Conservation (phyloP, 2,888 invertebrate genomes). For the Pollenia griseotomentosa region DNA sequence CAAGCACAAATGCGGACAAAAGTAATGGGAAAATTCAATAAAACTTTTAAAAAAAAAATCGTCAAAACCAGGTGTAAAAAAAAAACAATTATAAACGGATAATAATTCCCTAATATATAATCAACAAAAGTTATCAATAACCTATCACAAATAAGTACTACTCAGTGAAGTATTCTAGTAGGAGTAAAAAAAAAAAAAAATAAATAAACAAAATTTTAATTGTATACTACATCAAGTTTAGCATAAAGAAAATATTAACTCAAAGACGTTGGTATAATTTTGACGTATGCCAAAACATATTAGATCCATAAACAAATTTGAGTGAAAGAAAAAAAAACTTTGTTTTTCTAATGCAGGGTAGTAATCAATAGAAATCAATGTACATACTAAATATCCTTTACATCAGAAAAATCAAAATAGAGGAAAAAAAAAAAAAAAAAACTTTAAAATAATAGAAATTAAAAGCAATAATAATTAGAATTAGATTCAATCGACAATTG, state of each 20-base stretch:
- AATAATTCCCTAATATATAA: not conserved
- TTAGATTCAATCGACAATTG: not conserved
- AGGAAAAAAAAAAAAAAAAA: not conserved
- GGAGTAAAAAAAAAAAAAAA: not conserved
- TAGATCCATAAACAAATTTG: too few relatives aligned
- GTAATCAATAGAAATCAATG: too few relatives aligned
- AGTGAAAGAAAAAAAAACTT: too few relatives aligned
- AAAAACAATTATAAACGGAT: not conserved
- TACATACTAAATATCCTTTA: too few relatives aligned
- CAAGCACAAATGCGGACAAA: not conserved
- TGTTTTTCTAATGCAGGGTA: too few relatives aligned
- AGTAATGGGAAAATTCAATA: too few relatives aligned
- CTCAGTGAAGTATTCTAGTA: conserved; percentile 14
- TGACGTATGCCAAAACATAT: too few relatives aligned
- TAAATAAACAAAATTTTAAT: not conserved
- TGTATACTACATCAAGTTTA: too few relatives aligned
- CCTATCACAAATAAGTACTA: not conserved
- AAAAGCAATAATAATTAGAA: not conserved
- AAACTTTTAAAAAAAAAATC: too few relatives aligned
- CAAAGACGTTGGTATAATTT: too few relatives aligned
- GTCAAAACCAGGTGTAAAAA: not conserved
- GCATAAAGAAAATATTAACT: too few relatives aligned
- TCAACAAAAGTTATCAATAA: not conserved
- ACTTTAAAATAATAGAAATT: not conserved
- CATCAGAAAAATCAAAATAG: not conserved